Base-by-base conservation (phyloP, 2,797 vertebrate species). In the Atherinosoma microstoma region DNA sequence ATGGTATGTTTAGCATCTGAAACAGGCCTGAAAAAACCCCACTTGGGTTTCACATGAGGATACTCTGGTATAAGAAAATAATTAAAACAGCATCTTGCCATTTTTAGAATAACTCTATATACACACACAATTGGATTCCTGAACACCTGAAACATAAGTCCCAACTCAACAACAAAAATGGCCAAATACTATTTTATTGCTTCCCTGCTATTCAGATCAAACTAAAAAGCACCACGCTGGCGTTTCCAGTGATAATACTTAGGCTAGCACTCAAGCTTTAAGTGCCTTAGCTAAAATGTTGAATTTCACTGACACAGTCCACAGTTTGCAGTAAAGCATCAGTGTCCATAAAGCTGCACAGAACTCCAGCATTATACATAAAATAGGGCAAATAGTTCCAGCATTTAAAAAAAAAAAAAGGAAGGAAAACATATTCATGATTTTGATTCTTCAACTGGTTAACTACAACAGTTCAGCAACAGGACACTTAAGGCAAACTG, bases 1-100 rank as follows among this genome's bases (percentile, higher is more conserved):
- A 65, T 7, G 32, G 34, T 61, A 64, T 58, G 27, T 70, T 79
- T 60, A 24, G 32, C 22, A 62, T 40, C 79, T 80, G 67, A 73
- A 82, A 80, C 32, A 72, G 73, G 18, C 22, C 9, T 73, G 24
- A 18, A 63, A 76, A 67, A 2, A 29, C 13, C 1, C 29, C 22
- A 30, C 13, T 49, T 3, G 47, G 42, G 57, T 79, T 77, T 84
- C 56, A 82, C 18, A 59, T 67, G 36, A 53, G 16, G 29, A 2
- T 58, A 4, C 30, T 32, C 30, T 32, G 30, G 6, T 47, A 5
- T 15, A n/a, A 47, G 4, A 20, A 47, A 47, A n/a, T 0, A 8
- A 20, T 47, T n/a, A 47, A 20, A 47, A 6, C 16, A n/a, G 3
- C 1, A 42, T 42, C 2, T 4, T 5, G 16, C 3, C 4, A 45